A percentile compares a stretch with the other conserved stretches of the same genome.
Evolutionary conservation across 1,140 invertebrate species (phyloP).

Genomic region (Monomorium pharaonis): DNA sequence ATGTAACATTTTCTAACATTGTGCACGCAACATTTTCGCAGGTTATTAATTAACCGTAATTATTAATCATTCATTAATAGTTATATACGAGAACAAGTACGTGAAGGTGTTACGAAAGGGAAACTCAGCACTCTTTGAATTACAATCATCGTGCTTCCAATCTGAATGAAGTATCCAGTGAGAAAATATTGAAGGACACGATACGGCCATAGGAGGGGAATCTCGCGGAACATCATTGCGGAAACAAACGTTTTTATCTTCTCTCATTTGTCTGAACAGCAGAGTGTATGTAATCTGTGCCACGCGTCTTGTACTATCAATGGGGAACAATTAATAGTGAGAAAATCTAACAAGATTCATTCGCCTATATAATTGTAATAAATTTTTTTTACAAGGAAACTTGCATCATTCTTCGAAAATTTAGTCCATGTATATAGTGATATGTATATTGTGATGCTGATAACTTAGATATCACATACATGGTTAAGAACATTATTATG

Average conservation of each 20-base stretch:
- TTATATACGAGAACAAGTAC: neutral
- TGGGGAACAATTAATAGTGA: slow-evolving; percentile 69
- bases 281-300: slow-evolving; percentile 64
- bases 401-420: slow-evolving; percentile 28
- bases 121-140: slow-evolving; percentile 15
- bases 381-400: slow-evolving; percentile 1
- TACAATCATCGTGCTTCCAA: neutral
- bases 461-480: neutral
- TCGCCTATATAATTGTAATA: neutral
- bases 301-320: slow-evolving; percentile 63
- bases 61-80: neutral
- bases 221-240: slow-evolving; percentile 69
- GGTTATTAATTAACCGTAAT: slow-evolving; percentile 10
- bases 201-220: slow-evolving; percentile 49
- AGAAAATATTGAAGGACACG: slow-evolving; percentile 69
- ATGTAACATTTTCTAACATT: neutral
- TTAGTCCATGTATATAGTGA: neutral
- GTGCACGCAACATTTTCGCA: neutral
- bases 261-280: slow-evolving; percentile 61
- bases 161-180: slow-evolving; percentile 65
- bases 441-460: too few species aligned
- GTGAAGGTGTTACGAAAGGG: neutral
- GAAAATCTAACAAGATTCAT: slow-evolving; percentile 44
- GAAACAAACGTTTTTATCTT: slow-evolving; percentile 69
- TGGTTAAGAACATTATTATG: neutral